A percentile compares a stretch with the other conserved stretches of the same genome.
Evolutionary conservation across 2,888 invertebrate genomes (phyloP).

Genomic region (Caenorhabditis plicata): DNA sequence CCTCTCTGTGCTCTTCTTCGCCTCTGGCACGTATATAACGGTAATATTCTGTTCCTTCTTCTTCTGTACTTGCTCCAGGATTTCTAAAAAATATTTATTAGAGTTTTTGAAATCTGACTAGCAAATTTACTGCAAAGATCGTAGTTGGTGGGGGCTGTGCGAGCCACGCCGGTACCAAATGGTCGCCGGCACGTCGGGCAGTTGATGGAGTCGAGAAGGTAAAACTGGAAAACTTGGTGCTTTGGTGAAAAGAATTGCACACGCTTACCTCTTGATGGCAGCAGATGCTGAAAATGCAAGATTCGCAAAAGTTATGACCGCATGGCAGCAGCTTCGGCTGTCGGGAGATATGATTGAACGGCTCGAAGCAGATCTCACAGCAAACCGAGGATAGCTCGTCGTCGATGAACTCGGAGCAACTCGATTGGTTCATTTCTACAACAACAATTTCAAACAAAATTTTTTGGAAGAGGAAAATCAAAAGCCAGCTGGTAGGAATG

Average conservation of each 20-base stretch:
- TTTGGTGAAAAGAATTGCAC: background rate
- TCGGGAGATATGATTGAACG: slow-evolving; percentile 31
- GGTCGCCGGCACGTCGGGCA: slow-evolving; percentile 55
- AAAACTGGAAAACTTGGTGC: slow-evolving; percentile 45
- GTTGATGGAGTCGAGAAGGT: slow-evolving; percentile 55
- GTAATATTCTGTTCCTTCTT: slow-evolving; percentile 45
- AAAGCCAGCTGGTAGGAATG: background rate
- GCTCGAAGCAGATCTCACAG: slow-evolving; percentile 47
- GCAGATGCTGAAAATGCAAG: slow-evolving; percentile 55
- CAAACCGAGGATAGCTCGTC: slow-evolving; percentile 12
- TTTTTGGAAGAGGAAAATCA: background rate
- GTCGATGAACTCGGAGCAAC: slow-evolving; percentile 7
- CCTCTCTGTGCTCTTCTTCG: background rate
- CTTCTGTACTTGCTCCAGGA: slow-evolving; percentile 38
- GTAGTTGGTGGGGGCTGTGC: slow-evolving; percentile 58
- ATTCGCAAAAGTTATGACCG: slow-evolving; percentile 60
- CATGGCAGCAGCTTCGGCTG: slow-evolving; percentile 60
- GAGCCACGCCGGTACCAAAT: slow-evolving; percentile 43
- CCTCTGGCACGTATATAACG: slow-evolving; percentile 36
- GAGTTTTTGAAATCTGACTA: background rate
- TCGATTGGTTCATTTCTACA: slow-evolving; percentile 5
- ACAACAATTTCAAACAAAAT: background rate
- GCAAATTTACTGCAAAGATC: slow-evolving; percentile 60
- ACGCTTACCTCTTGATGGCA: slow-evolving; percentile 53
- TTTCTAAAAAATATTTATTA: slow-evolving; percentile 40